phyloP scores from a whole-genome alignment of 2,113 vertebrate species.

The Tichodroma muraria region DNA sequence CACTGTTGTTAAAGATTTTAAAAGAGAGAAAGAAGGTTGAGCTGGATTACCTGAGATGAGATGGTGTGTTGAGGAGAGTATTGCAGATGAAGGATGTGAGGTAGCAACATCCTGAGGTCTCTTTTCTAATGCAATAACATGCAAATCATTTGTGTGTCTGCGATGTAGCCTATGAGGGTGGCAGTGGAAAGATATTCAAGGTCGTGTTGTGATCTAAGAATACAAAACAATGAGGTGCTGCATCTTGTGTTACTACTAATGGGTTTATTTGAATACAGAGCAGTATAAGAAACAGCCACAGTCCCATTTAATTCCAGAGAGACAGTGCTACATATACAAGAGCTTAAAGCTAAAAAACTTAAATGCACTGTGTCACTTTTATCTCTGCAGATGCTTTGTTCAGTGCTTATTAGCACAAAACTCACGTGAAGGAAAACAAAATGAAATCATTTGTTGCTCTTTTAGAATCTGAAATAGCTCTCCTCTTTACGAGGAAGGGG shows the following conservation, averaged over 20 bases:
- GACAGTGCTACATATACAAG: background rate
- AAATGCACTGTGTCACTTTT: background rate
- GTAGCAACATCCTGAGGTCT: background rate
- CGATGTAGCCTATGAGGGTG: background rate
- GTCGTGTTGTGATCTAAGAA: background rate
- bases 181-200: background rate
- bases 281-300: background rate
- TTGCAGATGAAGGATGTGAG: background rate
- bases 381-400: background rate
- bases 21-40: background rate
- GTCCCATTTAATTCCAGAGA: background rate
- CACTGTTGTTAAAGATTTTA: background rate
- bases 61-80: background rate
- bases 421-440: background rate
- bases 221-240: background rate
- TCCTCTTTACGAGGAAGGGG: background rate
- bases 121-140: background rate
- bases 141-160: background rate
- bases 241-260: background rate
- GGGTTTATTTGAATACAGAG: background rate
- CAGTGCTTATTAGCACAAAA: background rate
- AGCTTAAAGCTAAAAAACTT: background rate
- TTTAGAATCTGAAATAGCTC: background rate
- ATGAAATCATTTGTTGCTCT: background rate
- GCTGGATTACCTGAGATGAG: background rate